Base-by-base conservation (phyloP, 2,888 invertebrate genomes). In the Machimus atricapillus region DNA sequence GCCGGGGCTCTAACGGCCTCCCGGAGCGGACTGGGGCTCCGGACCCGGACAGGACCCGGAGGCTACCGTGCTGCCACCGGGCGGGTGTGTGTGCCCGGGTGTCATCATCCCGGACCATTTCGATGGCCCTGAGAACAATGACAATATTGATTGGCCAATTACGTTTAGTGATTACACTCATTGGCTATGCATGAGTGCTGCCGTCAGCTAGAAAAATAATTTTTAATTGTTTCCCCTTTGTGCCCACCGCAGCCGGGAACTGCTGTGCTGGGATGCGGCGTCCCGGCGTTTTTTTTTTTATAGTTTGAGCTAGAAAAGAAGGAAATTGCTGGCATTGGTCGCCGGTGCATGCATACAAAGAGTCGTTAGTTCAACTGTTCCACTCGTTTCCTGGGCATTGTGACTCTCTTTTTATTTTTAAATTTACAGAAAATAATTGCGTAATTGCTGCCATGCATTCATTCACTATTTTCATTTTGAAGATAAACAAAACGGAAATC, bases 121-220 rank as follows among this genome's bases (percentile, higher is more conserved):
- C 83, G 77, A 87, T 87, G 85, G 83, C 23, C 37, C 37, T 86
- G 90, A 89, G 90, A 90, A 90, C 91, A 90, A 91, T 91, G 90
- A 90, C 90, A 90, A 90, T 91, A 92, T 92, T 92, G 92, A 92
- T 92, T 92, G 92, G 92, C 92, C 92, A 92, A 92, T 92, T 92
- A 92, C 91, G 91, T 90, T 90, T 90, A 89, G 89, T 90, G 89
- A 90, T 90, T 90, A 90, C 90, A 89, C 89, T 90, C 89, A 89
- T 90, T 90, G 89, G 89, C 89, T 89, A 89, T 90, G 90, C 89
- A 90, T 90, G 90, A 89, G 88, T 89, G 90, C 89, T 81, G 79
- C 81, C 78, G 66, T 86, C 66, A 81, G 86, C 81, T 66, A 58
- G 85, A 78, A 86, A 86, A 86, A 66, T 86, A 66, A 86, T 86